Conservation (phyloP, 2,797 vertebrate genomes). For the Cossypha niveicapilla region DNA sequence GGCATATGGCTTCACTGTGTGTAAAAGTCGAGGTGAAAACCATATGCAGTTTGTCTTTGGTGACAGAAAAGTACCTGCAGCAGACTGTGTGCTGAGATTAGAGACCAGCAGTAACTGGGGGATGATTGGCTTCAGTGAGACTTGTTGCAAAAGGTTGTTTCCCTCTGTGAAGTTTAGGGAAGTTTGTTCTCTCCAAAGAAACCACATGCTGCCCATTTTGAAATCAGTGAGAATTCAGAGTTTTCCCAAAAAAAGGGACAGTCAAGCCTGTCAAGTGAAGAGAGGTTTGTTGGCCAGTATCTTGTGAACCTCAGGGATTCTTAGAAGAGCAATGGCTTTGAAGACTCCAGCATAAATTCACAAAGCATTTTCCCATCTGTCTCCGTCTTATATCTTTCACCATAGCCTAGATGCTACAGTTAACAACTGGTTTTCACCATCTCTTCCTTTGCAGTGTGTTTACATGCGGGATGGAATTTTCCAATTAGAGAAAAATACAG, state of each 20-base stretch:
- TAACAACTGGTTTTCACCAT: background rate
- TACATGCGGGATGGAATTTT: background rate
- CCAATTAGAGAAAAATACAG: background rate
- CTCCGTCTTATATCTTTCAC: background rate
- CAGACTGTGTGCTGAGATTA: background rate
- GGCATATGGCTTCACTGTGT: rapidly evolving
- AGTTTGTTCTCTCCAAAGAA: background rate
- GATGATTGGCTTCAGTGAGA: background rate
- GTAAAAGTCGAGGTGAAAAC: background rate
- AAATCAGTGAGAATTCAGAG: background rate
- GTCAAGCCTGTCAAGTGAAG: background rate
- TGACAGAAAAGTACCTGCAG: background rate
- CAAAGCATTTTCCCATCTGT: background rate
- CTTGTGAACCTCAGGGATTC: background rate
- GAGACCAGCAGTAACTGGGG: background rate
- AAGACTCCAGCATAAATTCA: background rate
- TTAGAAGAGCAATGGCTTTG: background rate
- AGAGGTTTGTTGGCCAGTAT: background rate
- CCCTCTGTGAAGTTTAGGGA: background rate
- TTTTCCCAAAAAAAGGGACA: background rate
- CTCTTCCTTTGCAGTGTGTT: background rate
- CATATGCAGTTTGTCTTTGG: background rate
- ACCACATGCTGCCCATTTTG: background rate
- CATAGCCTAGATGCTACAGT: background rate
- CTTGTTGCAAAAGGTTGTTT: background rate